Conservation (phyloP, 2,113 vertebrate species). For the Gasterosteus nipponicus region DNA sequence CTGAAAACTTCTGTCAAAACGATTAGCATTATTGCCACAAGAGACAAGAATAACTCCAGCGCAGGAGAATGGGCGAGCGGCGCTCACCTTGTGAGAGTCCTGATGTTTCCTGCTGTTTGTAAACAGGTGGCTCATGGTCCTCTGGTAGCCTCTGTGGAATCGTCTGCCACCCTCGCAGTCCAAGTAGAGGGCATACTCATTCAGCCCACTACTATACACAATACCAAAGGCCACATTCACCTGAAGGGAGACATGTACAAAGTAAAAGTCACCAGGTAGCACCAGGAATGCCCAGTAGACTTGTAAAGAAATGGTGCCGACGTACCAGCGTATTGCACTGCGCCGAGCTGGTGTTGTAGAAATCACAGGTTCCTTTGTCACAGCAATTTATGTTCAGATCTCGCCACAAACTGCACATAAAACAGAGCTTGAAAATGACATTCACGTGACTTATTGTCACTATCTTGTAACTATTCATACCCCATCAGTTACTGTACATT, state of each 20-base stretch:
- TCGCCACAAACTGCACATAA: slow-evolving; percentile 78
- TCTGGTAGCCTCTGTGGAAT: slow-evolving; percentile 59
- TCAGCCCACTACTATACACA: slow-evolving; percentile 77
- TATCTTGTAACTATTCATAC: not conserved
- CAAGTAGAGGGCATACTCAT: slow-evolving; percentile 81
- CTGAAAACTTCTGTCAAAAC: slow-evolving; percentile 41
- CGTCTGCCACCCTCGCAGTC: slow-evolving; percentile 74
- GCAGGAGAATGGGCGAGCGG: not conserved
- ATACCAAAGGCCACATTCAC: slow-evolving; percentile 70
- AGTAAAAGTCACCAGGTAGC: not conserved
- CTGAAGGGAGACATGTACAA: slow-evolving; percentile 43
- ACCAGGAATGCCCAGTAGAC: not conserved
- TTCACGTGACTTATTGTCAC: not conserved
- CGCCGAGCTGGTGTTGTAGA: slow-evolving; percentile 71
- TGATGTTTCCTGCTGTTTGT: slow-evolving; percentile 62
- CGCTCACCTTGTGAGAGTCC: slow-evolving; percentile 42
- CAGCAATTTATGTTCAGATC: slow-evolving; percentile 81
- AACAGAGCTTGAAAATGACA: not conserved
- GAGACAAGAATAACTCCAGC: not conserved
- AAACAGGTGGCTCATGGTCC: slow-evolving; percentile 77
- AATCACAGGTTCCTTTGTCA: slow-evolving; percentile 72
- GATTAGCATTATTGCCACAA: not conserved
- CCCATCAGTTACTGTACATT: not conserved
- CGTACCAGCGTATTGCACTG: slow-evolving; percentile 63
- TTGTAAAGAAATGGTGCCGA: not conserved